These are phyloP conservation scores for Polymixis flavicincta DNA, from an alignment of 2,888 invertebrate genomes.

Conservation along the genomic window DNA sequence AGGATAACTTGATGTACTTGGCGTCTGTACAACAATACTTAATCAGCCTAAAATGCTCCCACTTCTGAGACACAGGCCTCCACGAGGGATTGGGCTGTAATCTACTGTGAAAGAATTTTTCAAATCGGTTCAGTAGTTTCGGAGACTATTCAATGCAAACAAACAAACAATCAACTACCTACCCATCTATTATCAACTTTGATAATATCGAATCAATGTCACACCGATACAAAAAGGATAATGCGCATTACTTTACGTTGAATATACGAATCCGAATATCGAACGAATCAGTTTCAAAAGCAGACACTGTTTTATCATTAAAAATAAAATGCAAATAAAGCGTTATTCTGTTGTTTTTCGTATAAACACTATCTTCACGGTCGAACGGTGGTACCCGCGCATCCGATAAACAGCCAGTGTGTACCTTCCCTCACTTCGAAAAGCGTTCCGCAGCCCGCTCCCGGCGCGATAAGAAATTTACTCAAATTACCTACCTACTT, in stretches of 20 bases:
- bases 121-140: too few relatives aligned
- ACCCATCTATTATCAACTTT: too few relatives aligned
- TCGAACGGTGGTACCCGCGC: slow-evolving; percentile 52
- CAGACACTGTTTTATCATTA: slow-evolving; percentile 24
- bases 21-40: too few relatives aligned
- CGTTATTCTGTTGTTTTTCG: slow-evolving; percentile 47
- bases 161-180: too few relatives aligned
- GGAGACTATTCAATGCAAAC: too few relatives aligned
- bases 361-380: slow-evolving; percentile 57
- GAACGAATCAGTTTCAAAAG: slow-evolving; percentile 27
- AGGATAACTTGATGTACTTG: too few relatives aligned
- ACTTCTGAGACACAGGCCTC: too few relatives aligned
- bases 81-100: too few relatives aligned
- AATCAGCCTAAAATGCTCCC: too few relatives aligned
- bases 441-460: slow-evolving; percentile 72
- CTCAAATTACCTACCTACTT: slow-evolving; percentile 79
- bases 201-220: not conserved
- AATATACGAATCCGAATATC: slow-evolving; percentile 9
- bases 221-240: not conserved
- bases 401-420: slow-evolving; percentile 50
- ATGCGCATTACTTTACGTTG: not conserved
- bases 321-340: slow-evolving; percentile 47
- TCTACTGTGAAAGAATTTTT: too few relatives aligned
- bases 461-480: slow-evolving; percentile 81
- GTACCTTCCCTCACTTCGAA: slow-evolving; percentile 46